Evolutionary conservation across 2,113 vertebrate genomes (phyloP), one percentile per base, ranked within the genome.

Genomic region (Entomyzon cyanotis): DNA sequence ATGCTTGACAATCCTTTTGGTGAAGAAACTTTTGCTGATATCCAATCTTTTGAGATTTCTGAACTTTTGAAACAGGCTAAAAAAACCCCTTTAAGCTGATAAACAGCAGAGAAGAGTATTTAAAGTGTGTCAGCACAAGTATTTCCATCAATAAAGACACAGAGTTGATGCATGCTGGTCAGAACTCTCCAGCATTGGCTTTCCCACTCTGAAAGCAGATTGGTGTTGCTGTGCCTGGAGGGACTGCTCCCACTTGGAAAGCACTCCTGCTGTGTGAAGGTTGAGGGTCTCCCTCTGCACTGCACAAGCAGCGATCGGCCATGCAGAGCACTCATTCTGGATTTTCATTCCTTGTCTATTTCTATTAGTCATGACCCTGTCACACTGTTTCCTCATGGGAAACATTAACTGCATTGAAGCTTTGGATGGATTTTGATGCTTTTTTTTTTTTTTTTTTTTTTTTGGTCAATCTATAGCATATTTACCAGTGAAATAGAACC

Each of bases 251-350:
- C 10, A 1, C 24, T 4, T 24, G 67, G 27, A 59, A 83, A 80
- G 52, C 27, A 8, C 23, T 50, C 37, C 33, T 42, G 33, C 6
- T 5, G 12, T 39, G 25, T 41, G 77, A 71, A 50, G 28, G 37
- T 9, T 76, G 59, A 60, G 21, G 17, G 12, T 68, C 19, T 67
- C 50, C 0, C 1, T 68, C 30, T 4, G 4, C n/a, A 30, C 9
- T 0, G 0, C 3, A 2, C 16, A 62, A 52, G 46, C 15, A 60
- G 23, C 6, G 41, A 55, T 67, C 18, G 53, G 42, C n/a, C 53
- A 42, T 17, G 53, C 28, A 74, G 37, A 74, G 17, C 35, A 64
- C 28, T 55, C 1, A 1, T 19, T 41, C 41, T 63, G 28, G 39
- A 41, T 69, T 74, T 68, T 55, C 25, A 47, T 50, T 79, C 78